phyloP scores from a whole-genome alignment of 2,113 vertebrate genomes.

The Datnioides undecimradiatus region DNA sequence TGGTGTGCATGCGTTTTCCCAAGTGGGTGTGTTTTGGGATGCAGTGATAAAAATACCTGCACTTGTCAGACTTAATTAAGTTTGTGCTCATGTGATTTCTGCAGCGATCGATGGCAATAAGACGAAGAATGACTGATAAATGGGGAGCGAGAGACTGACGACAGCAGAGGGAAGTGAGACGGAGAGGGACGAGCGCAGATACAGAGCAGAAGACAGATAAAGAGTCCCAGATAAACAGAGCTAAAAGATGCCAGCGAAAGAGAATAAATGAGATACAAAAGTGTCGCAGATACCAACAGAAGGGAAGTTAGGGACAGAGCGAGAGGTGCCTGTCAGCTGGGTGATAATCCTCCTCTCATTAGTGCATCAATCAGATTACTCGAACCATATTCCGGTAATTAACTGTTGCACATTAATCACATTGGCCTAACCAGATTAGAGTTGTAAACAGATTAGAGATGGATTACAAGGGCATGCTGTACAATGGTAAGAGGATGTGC shows the following conservation, averaged over 20 bases:
- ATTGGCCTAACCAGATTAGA: constrained; percentile 69
- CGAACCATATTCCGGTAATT: constrained; percentile 53
- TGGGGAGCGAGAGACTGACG: constrained; percentile 58
- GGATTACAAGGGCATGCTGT: constrained; percentile 48
- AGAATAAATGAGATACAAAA: constrained; percentile 27
- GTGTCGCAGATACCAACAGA: constrained; percentile 4
- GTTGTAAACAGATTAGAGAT: constrained; percentile 65
- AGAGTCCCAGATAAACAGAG: constrained; percentile 33
- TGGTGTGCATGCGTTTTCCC: too few species aligned
- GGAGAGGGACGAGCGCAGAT: constrained; percentile 30
- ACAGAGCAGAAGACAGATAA: constrained; percentile 46
- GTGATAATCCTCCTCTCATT: constrained; percentile 65
- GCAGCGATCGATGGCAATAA: constrained; percentile 65
- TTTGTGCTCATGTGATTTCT: constrained; percentile 62
- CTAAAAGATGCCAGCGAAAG: constrained; percentile 23
- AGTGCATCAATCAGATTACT: constrained; percentile 65
- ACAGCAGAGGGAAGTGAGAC: constrained; percentile 55
- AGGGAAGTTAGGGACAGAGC: background rate
- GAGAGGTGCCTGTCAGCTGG: constrained; percentile 39
- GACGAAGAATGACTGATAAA: constrained; percentile 68
- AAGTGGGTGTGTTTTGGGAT: constrained; percentile 27
- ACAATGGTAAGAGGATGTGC: background rate
- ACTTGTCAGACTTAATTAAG: constrained; percentile 77
- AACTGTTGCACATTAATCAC: constrained; percentile 62
- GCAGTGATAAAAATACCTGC: constrained; percentile 70